A percentile compares a stretch with the other conserved stretches of the same genome.
Conservation (phyloP, 2,113 vertebrate genomes). For the Tupaia tana region DNA sequence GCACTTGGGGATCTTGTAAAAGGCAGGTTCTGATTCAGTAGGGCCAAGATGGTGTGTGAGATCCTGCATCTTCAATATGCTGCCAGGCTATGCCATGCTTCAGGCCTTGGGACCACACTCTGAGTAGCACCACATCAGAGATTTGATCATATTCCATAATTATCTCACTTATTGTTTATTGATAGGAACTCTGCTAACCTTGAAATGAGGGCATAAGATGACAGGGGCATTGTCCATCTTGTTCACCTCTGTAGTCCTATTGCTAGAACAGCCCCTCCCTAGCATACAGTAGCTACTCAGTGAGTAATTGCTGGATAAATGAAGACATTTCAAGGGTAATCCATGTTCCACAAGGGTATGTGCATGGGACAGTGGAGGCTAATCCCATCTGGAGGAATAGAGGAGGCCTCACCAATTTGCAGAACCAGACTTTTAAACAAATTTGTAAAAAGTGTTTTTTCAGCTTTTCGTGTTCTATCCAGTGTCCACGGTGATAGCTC, state of each 20-base stretch:
- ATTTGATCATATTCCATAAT: background rate
- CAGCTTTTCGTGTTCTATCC: background rate
- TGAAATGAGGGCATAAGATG: background rate
- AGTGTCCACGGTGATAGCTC: background rate
- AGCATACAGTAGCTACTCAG: background rate
- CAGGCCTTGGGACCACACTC: background rate
- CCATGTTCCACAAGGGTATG: background rate
- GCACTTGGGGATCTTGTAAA: background rate
- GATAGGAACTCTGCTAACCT: background rate
- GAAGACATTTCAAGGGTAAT: background rate
- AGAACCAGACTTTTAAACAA: background rate
- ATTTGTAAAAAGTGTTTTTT: background rate
- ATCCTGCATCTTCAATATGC: background rate
- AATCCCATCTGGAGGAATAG: background rate
- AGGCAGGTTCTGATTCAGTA: background rate
- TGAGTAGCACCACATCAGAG: background rate
- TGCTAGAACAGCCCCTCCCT: background rate
- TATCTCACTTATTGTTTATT: background rate
- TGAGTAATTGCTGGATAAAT: background rate
- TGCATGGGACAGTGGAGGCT: background rate
- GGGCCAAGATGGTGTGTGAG: background rate
- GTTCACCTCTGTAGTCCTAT: background rate
- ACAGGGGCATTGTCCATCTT: background rate
- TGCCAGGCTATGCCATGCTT: no score
- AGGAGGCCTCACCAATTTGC: background rate